phyloP scores from a whole-genome alignment of 2,797 vertebrate genomes.

The Cryptoblepharus egeriae region DNA sequence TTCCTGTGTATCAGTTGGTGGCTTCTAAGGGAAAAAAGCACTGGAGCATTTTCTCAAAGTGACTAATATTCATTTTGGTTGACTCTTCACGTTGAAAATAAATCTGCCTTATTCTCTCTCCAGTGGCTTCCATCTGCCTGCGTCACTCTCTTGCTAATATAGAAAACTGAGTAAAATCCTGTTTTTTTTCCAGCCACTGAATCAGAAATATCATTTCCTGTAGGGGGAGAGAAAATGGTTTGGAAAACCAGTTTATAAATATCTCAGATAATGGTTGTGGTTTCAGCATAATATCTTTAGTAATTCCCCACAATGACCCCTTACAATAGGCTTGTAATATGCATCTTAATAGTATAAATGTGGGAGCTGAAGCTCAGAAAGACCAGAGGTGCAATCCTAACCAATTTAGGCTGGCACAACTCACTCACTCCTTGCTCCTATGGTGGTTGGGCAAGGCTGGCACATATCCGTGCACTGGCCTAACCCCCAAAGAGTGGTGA shows the following conservation, averaged over 20 bases:
- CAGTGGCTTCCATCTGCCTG: background rate
- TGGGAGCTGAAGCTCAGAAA: no score
- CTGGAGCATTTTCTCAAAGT: background rate
- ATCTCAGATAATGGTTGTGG: no score
- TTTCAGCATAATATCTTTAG: no score
- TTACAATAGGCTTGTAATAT: no score
- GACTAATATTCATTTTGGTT: background rate
- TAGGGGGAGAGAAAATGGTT: background rate
- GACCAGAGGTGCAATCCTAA: no score
- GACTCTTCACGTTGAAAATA: background rate
- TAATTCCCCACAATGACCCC: no score
- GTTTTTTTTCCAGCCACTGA: slow-evolving; percentile 37
- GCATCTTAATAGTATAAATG: no score
- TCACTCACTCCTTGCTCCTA: no score
- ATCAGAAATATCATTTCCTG: slow-evolving; percentile 50
- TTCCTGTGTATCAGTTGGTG: background rate
- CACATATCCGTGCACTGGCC: no score
- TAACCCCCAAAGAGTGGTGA: no score
- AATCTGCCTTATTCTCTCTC: background rate
- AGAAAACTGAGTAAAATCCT: slow-evolving; percentile 5
- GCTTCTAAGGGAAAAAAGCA: rapidly evolving
- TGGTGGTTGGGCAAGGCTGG: no score
- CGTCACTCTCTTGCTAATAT: background rate
- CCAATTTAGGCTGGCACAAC: no score
- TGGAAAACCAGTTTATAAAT: background rate